Evolutionary conservation across 2,888 invertebrate species (phyloP), one percentile per base, ranked within the genome.

Genomic region (Philonicus albiceps): DNA sequence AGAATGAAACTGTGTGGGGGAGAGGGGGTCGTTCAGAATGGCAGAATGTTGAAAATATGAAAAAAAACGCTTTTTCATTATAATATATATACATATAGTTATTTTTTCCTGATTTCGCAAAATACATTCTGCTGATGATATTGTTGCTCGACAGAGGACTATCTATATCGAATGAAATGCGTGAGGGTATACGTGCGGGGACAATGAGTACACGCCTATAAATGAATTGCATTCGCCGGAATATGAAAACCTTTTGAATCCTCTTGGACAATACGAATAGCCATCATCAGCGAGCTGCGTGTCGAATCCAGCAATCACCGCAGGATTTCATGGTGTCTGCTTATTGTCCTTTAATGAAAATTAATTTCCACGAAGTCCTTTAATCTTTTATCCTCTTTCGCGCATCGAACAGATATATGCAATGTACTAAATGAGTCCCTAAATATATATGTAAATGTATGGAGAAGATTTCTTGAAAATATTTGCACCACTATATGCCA

Each of bases 321-420:
- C 84, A 86, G 86, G 87, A 86, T 87, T 86, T 74, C 85, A 81
- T 86, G 76, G 86, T 86, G 84, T 87, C 81, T 86, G 87, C 75
- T 87, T 86, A 87, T 87, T 86, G 87, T 86, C 84, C 87, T 87
- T 84, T 86, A 87, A 87, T 87, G 87, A 73, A 87, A 87, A 87
- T 87, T 87, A 87, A 87, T 87, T 87, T 87, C 76, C 64, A 86
- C 76, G 72, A 72, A 72, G 73, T 73, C 84, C 34, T 78, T 87
- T 87, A 76, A 84, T 75, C 64, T 86, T 87, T 87, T 87, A n/a
- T 64, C 40, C 86, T 74, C 30, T 22, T 64, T 64, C 13, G 64
- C 64, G 19, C 64, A 8, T 27, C 64, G n/a, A 49, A 49, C n/a
- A 55, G 19, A 22, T 7, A 27, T 11, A 16, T 11, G 13, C 13